Evolutionary conservation across 2,888 invertebrate species (phyloP).

Genomic region (Busseola fusca): DNA sequence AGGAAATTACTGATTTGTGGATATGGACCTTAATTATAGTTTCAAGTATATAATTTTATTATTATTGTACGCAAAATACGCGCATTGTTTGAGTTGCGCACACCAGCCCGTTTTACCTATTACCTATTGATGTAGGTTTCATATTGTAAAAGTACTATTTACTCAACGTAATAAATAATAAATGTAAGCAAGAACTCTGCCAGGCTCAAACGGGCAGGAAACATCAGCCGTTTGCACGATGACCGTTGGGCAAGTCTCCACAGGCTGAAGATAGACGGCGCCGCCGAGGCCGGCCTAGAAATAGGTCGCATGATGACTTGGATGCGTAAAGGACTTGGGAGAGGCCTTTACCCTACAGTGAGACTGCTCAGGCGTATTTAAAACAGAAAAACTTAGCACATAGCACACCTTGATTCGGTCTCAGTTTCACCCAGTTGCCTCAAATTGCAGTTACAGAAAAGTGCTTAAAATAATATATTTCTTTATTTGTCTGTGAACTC

Average conservation of each 20-base stretch:
- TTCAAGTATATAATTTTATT: neutral
- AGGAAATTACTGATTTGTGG: neutral
- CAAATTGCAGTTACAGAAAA: neutral
- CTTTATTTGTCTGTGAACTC: neutral
- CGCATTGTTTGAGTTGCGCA: no score
- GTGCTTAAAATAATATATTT: conserved; percentile 1
- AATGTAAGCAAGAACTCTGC: neutral
- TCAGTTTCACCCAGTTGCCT: neutral
- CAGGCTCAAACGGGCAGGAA: neutral
- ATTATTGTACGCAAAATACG: no score
- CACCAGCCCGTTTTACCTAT: no score
- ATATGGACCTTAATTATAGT: neutral
- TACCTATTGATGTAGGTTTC: no score
- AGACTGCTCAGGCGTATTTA: neutral
- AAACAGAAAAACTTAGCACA: neutral
- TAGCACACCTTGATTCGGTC: neutral
- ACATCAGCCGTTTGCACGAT: neutral
- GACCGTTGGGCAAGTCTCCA: neutral
- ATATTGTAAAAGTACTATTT: neutral
- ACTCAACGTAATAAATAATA: neutral
- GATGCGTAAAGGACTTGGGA: neutral
- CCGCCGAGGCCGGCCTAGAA: neutral
- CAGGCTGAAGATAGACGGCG: neutral
- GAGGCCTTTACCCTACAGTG: neutral
- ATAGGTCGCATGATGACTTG: neutral